These are phyloP conservation scores for Drosophila arawakana DNA, from an alignment of 1,140 invertebrate species.

Conservation along the genomic window DNA sequence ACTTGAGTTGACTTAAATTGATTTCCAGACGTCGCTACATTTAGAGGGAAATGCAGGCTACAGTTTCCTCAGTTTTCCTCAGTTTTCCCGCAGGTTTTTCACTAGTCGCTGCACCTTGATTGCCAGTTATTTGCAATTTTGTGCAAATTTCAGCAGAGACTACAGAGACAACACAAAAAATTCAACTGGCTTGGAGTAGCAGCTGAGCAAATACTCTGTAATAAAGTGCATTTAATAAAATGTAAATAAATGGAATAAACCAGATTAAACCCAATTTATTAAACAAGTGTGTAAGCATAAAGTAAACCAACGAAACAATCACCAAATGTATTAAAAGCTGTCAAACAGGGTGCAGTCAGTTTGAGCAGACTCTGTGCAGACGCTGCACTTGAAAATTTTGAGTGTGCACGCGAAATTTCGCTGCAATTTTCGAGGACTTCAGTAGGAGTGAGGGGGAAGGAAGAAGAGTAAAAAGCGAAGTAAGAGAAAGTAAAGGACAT, in stretches of 20 bases:
- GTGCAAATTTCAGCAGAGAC: slow-evolving; percentile 63
- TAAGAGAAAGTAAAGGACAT: not conserved
- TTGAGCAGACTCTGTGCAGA: slow-evolving; percentile 1
- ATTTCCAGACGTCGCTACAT: slow-evolving; percentile 64
- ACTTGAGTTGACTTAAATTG: slow-evolving; percentile 82
- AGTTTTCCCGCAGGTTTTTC: not conserved
- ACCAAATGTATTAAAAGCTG: not conserved
- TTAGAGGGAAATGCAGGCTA: slow-evolving; percentile 61
- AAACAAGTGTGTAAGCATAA: not conserved
- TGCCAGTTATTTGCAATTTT: slow-evolving; percentile 82
- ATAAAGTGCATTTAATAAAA: slow-evolving; percentile 1
- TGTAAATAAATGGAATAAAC: too few relatives aligned
- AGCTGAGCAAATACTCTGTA: not conserved
- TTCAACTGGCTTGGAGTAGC: too few relatives aligned
- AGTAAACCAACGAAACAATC: not conserved
- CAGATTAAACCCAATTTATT: not conserved
- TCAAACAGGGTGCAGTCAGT: not conserved
- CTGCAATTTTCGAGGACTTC: slow-evolving; percentile 61
- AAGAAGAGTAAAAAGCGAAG: too few relatives aligned
- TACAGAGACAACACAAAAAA: slow-evolving; percentile 17
- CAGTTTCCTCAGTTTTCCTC: not conserved
- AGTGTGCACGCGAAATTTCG: slow-evolving; percentile 67
- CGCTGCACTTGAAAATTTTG: slow-evolving; percentile 75
- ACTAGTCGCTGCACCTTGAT: slow-evolving; percentile 67
- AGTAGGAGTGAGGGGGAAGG: too few relatives aligned